phyloP scores from a whole-genome alignment of 1,140 invertebrate species.

The Apis cerana region DNA sequence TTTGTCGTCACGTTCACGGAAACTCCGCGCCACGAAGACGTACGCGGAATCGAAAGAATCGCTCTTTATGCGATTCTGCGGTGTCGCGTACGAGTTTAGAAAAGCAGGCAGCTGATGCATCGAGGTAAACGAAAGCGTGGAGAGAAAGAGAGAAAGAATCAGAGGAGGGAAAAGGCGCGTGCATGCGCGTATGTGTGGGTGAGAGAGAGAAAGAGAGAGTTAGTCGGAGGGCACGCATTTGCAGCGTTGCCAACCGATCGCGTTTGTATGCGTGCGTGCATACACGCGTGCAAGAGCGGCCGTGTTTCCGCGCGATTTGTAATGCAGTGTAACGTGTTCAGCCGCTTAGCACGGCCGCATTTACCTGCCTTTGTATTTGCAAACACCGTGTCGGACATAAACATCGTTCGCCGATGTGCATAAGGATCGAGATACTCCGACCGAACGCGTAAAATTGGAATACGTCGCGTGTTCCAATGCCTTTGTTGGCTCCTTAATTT shows the following conservation, averaged over 20 bases:
- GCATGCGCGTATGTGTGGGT: too few species aligned
- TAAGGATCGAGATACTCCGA: background rate
- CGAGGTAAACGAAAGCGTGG: background rate
- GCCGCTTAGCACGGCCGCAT: conserved; percentile 60
- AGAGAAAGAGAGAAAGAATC: background rate
- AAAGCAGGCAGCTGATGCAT: conserved; percentile 12
- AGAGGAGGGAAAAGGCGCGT: background rate
- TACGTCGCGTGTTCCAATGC: too few species aligned
- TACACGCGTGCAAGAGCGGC: conserved; percentile 28
- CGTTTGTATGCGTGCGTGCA: conserved; percentile 25
- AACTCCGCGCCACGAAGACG: background rate
- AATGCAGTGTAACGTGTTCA: conserved; percentile 69
- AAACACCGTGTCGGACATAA: conserved; percentile 64
- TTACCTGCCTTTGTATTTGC: conserved; percentile 68
- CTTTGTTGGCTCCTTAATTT: too few species aligned
- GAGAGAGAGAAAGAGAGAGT: background rate
- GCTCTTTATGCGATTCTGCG: background rate
- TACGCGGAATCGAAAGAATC: background rate
- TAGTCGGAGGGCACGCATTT: conserved; percentile 23
- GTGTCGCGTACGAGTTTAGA: conserved; percentile 9
- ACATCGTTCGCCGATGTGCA: conserved; percentile 31
- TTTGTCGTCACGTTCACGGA: background rate
- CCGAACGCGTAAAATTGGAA: background rate
- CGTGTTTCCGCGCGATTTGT: conserved; percentile 70
- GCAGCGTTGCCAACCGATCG: conserved; percentile 12